A percentile compares a stretch with the other conserved stretches of the same genome.
These are phyloP conservation scores for Rhopalosiphum maidis DNA, from an alignment of 1,140 invertebrate genomes.

Conservation along the genomic window DNA sequence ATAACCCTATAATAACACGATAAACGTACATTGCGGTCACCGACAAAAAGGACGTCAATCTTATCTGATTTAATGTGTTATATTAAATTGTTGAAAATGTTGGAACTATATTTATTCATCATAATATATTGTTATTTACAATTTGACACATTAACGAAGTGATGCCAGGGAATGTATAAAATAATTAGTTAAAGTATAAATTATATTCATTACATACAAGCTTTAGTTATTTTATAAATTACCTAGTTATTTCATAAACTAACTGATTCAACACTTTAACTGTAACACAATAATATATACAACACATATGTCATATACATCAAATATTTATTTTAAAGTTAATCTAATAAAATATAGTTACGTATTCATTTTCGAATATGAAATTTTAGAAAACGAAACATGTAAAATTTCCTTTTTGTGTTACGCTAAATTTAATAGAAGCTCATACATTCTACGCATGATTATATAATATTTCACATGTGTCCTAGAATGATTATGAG, in stretches of 20 bases:
- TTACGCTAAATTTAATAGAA: background rate
- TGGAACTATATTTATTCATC: no score
- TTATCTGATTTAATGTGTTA: no score
- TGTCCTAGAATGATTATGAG: background rate
- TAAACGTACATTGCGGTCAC: no score
- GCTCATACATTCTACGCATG: background rate
- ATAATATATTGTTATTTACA: background rate
- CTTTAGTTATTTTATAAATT: background rate
- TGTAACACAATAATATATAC: no score
- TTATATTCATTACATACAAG: background rate
- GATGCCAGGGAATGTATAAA: background rate
- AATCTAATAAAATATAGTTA: no score
- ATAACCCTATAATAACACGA: no score
- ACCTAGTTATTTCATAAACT: background rate
- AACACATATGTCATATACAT: no score
- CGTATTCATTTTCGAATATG: no score
- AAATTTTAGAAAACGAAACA: no score
- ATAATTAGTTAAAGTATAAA: conserved; percentile 1
- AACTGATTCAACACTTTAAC: background rate
- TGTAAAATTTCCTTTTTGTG: background rate
- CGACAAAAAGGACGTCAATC: no score
- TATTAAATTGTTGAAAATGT: no score
- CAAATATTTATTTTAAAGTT: no score
- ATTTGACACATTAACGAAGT: background rate
- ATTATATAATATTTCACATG: background rate